Conservation (phyloP, 2,888 invertebrate species). For the Hypena proboscidalis region DNA sequence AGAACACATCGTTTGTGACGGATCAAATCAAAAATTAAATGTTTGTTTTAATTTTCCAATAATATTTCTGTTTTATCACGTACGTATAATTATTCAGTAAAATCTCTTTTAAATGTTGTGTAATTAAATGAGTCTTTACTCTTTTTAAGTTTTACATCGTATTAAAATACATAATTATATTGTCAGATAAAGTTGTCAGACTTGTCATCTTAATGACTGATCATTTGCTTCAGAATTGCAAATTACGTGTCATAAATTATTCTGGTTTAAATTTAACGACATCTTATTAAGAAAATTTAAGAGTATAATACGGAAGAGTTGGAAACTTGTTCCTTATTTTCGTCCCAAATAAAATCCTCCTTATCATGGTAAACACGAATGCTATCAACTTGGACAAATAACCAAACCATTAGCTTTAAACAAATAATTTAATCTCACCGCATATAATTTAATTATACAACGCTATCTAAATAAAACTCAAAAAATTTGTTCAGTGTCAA, state of each 20-base stretch:
- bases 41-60: no score
- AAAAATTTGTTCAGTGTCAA: constrained; percentile 75
- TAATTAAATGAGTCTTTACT: constrained; percentile 24
- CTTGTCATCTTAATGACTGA: constrained; percentile 15
- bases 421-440: constrained; percentile 69
- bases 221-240: constrained; percentile 19
- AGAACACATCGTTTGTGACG: no score
- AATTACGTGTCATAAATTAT: constrained; percentile 29
- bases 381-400: constrained; percentile 55
- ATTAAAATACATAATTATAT: constrained; percentile 25
- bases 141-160: constrained; percentile 26
- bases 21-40: no score
- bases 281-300: constrained; percentile 10
- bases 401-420: constrained; percentile 56
- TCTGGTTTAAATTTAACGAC: constrained; percentile 11
- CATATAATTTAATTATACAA: constrained; percentile 70
- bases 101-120: constrained; percentile 23
- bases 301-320: constrained; percentile 36
- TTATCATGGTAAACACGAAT: constrained; percentile 58
- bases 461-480: constrained; percentile 70
- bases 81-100: constrained; percentile 22
- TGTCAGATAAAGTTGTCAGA: constrained; percentile 19
- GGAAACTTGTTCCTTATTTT: constrained; percentile 54
- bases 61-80: constrained; percentile 20
- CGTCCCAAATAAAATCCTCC: constrained; percentile 55